Evolutionary conservation across 2,888 invertebrate species (phyloP).

Genomic region (Galeopsomyia nigrocyanea): DNA sequence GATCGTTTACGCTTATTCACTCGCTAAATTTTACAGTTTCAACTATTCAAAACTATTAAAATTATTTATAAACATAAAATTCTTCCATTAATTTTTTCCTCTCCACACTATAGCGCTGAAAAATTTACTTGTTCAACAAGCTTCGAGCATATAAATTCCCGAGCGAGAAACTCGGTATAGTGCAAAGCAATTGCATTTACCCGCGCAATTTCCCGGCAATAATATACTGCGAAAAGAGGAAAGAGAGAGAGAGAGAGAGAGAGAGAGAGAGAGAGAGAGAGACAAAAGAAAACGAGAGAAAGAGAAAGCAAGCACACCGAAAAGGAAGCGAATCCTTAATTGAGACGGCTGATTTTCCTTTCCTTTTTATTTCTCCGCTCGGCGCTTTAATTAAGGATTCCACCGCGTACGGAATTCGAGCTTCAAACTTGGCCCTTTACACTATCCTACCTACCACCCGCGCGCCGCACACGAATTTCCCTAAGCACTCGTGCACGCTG

Average conservation of each 20-base stretch:
- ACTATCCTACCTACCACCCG: no score
- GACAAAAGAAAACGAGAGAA: background rate
- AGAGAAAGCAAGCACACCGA: background rate
- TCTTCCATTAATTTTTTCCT: no score
- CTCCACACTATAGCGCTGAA: no score
- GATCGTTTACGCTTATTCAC: no score
- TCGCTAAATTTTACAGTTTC: no score
- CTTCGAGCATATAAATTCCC: no score
- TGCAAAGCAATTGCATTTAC: constrained; percentile 17
- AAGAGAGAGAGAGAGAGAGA: background rate
- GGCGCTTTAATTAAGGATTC: constrained; percentile 45
- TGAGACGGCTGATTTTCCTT: constrained; percentile 37
- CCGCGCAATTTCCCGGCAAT: constrained; percentile 14
- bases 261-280: background rate
- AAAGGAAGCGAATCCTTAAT: constrained; percentile 34
- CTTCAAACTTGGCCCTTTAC: constrained; percentile 1
- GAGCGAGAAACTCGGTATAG: no score
- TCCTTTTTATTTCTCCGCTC: background rate
- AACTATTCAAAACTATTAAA: no score
- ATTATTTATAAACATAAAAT: no score
- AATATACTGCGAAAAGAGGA: constrained; percentile 20
- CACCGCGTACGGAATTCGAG: constrained; percentile 30
- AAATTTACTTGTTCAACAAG: no score
- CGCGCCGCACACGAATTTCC: constrained; percentile 22
- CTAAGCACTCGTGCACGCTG: constrained; percentile 27